Conservation (phyloP, 2,797 vertebrate species). For the Tympanoctomys barrerae region DNA sequence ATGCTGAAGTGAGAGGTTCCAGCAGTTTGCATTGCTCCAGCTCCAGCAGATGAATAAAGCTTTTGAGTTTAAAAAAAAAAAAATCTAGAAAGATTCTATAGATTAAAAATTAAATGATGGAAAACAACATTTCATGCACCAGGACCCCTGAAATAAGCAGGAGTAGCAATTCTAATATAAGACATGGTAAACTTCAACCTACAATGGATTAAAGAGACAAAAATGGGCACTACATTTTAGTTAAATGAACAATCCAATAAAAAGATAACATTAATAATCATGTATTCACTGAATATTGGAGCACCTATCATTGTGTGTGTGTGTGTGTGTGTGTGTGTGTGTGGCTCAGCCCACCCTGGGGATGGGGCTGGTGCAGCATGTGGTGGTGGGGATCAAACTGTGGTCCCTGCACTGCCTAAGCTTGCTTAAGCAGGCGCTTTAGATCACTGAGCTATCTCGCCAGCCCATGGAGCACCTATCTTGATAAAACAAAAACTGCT, state of each 20-base stretch:
- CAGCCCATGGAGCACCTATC: neutral
- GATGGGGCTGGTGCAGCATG: too few species aligned
- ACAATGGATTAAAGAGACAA: neutral
- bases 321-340: too few species aligned
- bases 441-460: too few species aligned
- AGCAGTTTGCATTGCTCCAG: too few species aligned
- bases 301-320: neutral
- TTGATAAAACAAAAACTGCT: neutral
- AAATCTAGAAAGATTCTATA: neutral
- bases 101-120: neutral
- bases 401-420: too few species aligned
- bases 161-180: neutral
- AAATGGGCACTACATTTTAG: neutral
- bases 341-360: too few species aligned
- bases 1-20: too few species aligned
- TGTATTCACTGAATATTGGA: neutral
- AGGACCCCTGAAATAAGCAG: neutral
- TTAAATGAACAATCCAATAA: neutral
- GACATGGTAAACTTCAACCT: neutral
- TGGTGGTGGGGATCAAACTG: too few species aligned
- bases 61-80: too few species aligned
- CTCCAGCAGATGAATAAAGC: too few species aligned
- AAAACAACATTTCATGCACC: neutral
- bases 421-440: too few species aligned
- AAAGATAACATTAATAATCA: neutral